Evolutionary conservation across 53 echinoderm and acorn worm genomes (phyloP), one percentile per base, ranked within the genome.

Genomic region (Echinarachnius parma): DNA sequence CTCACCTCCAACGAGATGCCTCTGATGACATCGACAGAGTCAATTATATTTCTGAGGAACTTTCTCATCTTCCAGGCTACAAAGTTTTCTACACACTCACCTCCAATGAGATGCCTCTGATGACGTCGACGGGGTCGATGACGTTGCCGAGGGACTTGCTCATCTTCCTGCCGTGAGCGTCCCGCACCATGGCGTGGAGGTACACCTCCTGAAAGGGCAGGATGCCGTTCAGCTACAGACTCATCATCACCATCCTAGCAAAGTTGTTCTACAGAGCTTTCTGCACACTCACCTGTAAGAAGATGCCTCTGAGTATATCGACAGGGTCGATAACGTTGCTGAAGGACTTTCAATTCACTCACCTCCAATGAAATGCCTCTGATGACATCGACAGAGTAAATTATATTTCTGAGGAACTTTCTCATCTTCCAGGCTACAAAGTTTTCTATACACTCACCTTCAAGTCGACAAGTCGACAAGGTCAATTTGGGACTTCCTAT

Each of bases 21-120:
- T 28, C 71, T 76, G 78, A 98, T 98, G 28, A 98, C 91, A 65
- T 98, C 98, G 2, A 98, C 78, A 1, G 98, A 92, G 61, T 98
- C 98, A 25, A 98, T 98, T 52, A 98, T 88, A 57, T 92, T 98
- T 0, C 98, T 92, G 28, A 98, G 83, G 13, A 92, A 98, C 64
- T 98, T 92, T 83, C 98, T 98, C 91, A 98, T 98, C 76, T 98
- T 98, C 39, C 98, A 81, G 4, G 88, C 98, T n/a, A n/a, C n/a
- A n/a, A n/a, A n/a, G n/a, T n/a, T n/a, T n/a, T n/a, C n/a, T n/a
- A n/a, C n/a, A n/a, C n/a, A n/a, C 66, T 21, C 64, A 86, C 92
- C 81, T 87, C 70, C 22, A 87, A 70, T 20, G 88, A 77, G 34
- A 88, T 83, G 1, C 92, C 88, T 28, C 71, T 76, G 78, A 98